Percentiles rank a stretch among this genome's conserved stretches.
Evolutionary conservation across 2,888 invertebrate genomes (phyloP).

Genomic region (Chymomyza caudatula): DNA sequence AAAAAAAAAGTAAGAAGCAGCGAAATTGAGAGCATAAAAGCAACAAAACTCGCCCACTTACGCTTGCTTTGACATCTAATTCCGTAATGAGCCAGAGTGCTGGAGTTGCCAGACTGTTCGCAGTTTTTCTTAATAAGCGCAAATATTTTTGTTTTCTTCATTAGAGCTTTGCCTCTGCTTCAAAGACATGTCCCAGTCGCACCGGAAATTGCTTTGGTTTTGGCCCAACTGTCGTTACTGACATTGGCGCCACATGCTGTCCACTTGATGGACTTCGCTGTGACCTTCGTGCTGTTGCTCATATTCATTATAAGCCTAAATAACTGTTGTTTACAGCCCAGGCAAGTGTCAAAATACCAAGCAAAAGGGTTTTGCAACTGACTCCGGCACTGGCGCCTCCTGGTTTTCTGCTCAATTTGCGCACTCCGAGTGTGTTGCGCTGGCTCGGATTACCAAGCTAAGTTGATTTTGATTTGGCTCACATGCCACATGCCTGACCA

Average conservation of each 20-base stretch:
- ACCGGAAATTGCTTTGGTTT: slow-evolving; percentile 40
- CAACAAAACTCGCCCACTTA: background rate
- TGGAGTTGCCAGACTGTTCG: background rate
- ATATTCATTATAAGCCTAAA: slow-evolving; percentile 70
- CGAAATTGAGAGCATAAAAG: background rate
- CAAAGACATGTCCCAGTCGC: slow-evolving; percentile 35
- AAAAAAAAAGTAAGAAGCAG: too few species aligned
- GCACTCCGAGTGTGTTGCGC: slow-evolving; percentile 21
- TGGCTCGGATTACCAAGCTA: slow-evolving; percentile 41
- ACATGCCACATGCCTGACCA: slow-evolving; percentile 1
- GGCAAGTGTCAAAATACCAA: slow-evolving; percentile 71
- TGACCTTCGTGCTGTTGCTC: slow-evolving; percentile 70
- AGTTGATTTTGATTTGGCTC: slow-evolving; percentile 26
- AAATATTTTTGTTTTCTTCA: slow-evolving; percentile 29
- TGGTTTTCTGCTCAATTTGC: slow-evolving; percentile 77
- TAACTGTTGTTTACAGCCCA: slow-evolving; percentile 66
- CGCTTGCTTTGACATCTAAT: slow-evolving; percentile 15
- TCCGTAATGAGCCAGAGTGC: slow-evolving; percentile 54
- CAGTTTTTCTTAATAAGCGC: slow-evolving; percentile 16
- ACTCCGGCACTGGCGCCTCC: slow-evolving; percentile 67
- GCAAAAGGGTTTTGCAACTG: slow-evolving; percentile 26
- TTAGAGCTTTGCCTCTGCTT: slow-evolving; percentile 35
- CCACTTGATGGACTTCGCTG: slow-evolving; percentile 53
- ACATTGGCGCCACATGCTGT: slow-evolving; percentile 51
- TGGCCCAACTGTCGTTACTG: background rate